These are phyloP conservation scores for Myotis pilosus DNA, from an alignment of 2,797 vertebrate species.

Conservation along the genomic window DNA sequence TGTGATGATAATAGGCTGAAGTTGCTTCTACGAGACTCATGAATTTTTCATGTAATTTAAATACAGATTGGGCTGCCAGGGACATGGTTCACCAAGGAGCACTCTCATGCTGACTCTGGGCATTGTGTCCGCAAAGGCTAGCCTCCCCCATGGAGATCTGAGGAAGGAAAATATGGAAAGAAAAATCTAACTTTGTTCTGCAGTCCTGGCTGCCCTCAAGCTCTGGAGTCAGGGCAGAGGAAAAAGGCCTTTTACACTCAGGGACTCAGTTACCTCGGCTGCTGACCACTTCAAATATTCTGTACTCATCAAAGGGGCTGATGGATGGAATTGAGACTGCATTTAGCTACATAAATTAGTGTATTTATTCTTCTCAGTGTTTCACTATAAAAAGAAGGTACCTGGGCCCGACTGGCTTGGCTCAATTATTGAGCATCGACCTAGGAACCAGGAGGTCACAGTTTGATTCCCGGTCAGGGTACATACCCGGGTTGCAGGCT, in stretches of 20 bases:
- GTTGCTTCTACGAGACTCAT: not conserved
- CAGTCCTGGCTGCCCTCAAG: not conserved
- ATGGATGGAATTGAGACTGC: not conserved
- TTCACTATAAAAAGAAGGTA: not conserved
- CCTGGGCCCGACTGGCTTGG: not conserved
- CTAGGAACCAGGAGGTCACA: too few relatives aligned
- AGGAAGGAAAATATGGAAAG: slow-evolving; percentile 21
- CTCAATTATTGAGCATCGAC: too few relatives aligned
- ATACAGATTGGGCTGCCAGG: not conserved
- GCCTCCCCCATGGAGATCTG: not conserved
- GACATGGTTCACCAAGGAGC: not conserved
- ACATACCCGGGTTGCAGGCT: too few relatives aligned
- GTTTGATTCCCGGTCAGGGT: too few relatives aligned
- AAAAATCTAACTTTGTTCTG: not conserved
- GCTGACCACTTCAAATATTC: not conserved
- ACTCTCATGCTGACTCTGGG: not conserved
- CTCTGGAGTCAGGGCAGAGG: not conserved
- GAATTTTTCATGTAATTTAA: slow-evolving; percentile 47
- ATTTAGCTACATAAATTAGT: not conserved
- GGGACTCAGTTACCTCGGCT: not conserved
- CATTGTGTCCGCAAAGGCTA: not conserved
- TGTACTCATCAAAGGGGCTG: not conserved
- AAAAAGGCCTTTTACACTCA: not conserved
- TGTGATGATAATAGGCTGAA: slow-evolving; percentile 35
- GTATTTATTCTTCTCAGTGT: not conserved